Percentiles rank a stretch among this genome's conserved stretches.
phyloP scores from a whole-genome alignment of 2,113 vertebrate genomes.

The Peromyscus maniculatus region DNA sequence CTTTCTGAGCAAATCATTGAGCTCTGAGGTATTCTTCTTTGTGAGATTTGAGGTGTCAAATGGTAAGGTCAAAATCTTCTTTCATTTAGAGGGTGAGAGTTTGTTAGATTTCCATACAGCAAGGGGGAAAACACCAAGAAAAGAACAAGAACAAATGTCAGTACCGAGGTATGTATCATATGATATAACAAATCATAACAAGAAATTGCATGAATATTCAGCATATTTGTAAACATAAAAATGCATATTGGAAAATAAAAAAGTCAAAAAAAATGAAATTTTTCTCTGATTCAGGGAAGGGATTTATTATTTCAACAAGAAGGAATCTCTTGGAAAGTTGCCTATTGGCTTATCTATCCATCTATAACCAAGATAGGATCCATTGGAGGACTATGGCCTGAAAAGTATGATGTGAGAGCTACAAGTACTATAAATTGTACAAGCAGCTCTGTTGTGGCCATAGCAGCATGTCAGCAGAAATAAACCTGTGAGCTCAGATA shows the following conservation, averaged over 20 bases:
- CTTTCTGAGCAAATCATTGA: background rate
- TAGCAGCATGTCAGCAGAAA: background rate
- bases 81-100: background rate
- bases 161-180: background rate
- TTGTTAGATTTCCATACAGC: background rate
- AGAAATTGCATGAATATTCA: background rate
- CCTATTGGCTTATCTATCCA: background rate
- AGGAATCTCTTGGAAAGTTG: background rate
- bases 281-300: background rate
- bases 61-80: background rate
- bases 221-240: conserved; percentile 21
- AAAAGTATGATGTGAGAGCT: background rate
- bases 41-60: background rate
- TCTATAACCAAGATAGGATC: background rate
- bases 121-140: background rate
- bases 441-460: background rate
- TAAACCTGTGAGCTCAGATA: background rate
- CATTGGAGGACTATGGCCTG: background rate
- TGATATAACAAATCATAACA: background rate
- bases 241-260: background rate
- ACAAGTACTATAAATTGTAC: background rate
- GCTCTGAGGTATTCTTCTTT: background rate
- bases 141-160: background rate
- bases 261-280: background rate
- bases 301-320: background rate